phyloP scores from a whole-genome alignment of 2,113 vertebrate species.

The Psittacara wagleri region DNA sequence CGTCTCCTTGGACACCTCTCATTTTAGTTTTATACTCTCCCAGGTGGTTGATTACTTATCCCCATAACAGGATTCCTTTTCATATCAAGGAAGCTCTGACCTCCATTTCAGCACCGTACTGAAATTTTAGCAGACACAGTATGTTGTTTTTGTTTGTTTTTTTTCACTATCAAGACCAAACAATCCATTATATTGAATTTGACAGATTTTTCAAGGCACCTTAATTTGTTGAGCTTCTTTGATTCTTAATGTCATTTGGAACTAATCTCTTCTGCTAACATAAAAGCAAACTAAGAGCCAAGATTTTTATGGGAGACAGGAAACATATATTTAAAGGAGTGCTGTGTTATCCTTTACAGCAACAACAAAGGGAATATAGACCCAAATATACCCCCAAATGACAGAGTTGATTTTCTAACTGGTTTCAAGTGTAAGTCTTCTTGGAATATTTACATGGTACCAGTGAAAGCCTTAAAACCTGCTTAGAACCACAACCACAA shows the following conservation, averaged over 20 bases:
- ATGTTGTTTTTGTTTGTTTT: conserved; percentile 24
- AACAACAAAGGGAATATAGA: conserved; percentile 47
- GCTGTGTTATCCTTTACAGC: conserved; percentile 24
- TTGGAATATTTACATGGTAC: neutral
- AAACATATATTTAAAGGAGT: conserved; percentile 31
- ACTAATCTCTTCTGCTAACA: conserved; percentile 54
- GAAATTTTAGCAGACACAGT: neutral
- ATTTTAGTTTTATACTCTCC: conserved; percentile 66
- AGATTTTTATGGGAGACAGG: conserved; percentile 26
- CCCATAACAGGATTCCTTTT: conserved; percentile 57
- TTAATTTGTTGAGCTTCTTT: conserved; percentile 51
- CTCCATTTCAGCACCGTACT: neutral
- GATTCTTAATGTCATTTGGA: conserved; percentile 52
- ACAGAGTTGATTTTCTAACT: neutral
- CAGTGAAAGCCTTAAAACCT: conserved; percentile 9
- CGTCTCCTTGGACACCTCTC: conserved; percentile 49
- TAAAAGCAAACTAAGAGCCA: conserved; percentile 55
- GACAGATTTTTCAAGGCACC: conserved; percentile 35
- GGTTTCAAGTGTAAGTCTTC: conserved; percentile 19
- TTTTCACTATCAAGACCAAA: conserved; percentile 26
- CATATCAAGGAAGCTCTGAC: conserved; percentile 43
- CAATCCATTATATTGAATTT: conserved; percentile 17
- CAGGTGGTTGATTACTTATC: conserved; percentile 62
- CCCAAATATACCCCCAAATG: conserved; percentile 1
- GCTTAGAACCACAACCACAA: neutral